Conservation (phyloP, 2,888 invertebrate species). For the Pammene aurita region DNA sequence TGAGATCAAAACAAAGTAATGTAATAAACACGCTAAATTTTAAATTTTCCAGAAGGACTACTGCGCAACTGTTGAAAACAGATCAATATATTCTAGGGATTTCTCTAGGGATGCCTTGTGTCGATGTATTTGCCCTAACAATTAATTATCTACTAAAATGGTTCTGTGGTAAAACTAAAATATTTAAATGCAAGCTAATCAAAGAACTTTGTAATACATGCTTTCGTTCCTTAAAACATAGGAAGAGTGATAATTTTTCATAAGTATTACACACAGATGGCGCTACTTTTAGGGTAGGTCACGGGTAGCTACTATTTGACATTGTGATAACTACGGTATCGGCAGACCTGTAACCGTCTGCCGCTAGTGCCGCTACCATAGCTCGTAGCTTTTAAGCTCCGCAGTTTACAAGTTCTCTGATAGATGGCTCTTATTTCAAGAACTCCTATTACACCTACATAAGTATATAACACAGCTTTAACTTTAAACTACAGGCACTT, state of each 20-base stretch:
- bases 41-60: slow-evolving; percentile 20
- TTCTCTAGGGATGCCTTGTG: slow-evolving; percentile 19
- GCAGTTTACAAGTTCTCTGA: not conserved
- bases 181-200: not conserved
- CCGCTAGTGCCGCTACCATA: too few species aligned
- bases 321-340: too few species aligned
- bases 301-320: too few species aligned
- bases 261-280: slow-evolving; percentile 2
- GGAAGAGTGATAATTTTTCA: not conserved
- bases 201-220: not conserved
- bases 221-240: not conserved
- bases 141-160: not conserved
- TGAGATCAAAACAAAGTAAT: slow-evolving; percentile 15
- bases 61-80: slow-evolving; percentile 19
- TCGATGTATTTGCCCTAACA: not conserved
- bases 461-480: not conserved
- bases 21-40: not conserved
- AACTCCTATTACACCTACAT: not conserved
- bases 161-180: not conserved
- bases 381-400: not conserved
- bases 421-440: slow-evolving; percentile 21
- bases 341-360: too few species aligned
- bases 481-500: too few species aligned
- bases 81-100: slow-evolving; percentile 16
- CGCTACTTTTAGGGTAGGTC: not conserved